Evolutionary conservation across 2,888 invertebrate genomes (phyloP).

Genomic region (Amorpha juglandis): DNA sequence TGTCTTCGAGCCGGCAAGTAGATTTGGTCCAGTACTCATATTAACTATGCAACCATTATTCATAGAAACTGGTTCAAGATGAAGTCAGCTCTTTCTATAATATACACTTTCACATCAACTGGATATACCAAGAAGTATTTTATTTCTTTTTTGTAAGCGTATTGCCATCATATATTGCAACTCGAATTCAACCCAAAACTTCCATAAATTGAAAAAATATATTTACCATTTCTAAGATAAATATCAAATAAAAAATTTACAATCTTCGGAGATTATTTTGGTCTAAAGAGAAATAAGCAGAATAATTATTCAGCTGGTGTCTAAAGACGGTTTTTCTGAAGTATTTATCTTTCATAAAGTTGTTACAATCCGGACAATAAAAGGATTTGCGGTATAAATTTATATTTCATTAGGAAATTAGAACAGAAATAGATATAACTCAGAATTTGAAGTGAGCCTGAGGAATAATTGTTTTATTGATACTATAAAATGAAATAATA

Average conservation of each 20-base stretch:
- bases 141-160: neutral
- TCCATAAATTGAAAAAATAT: neutral
- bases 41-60: neutral
- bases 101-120: conserved; percentile 4
- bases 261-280: neutral
- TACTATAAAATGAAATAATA: too few species aligned
- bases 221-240: neutral
- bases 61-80: neutral
- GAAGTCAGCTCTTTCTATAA: too few species aligned
- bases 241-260: neutral
- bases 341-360: conserved; percentile 17
- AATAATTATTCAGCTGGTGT: conserved; percentile 4
- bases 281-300: neutral
- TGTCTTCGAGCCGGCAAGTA: conserved; percentile 8
- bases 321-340: neutral
- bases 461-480: too few species aligned
- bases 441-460: too few species aligned
- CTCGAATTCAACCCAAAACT: too few species aligned
- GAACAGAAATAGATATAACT: too few species aligned
- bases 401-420: neutral
- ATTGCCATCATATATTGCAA: too few species aligned
- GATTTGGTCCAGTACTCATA: conserved; percentile 8
- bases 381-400: neutral
- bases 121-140: too few species aligned
- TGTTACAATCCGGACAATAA: neutral